phyloP scores from a whole-genome alignment of 2,113 vertebrate genomes.

The Todiramphus chloris region DNA sequence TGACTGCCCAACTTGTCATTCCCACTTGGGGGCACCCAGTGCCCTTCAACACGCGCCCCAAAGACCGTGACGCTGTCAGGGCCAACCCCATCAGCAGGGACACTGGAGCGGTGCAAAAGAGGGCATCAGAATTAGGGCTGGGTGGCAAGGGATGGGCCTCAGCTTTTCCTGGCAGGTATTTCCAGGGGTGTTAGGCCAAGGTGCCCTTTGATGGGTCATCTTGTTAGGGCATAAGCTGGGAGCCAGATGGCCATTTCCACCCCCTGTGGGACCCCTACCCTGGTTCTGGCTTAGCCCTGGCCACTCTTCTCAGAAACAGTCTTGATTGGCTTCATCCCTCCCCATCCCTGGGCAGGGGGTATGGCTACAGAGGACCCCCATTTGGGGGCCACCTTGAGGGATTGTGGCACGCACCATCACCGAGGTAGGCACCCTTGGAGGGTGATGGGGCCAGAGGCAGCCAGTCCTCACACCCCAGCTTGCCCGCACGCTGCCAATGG shows the following conservation, averaged over 20 bases:
- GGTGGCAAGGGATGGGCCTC: not conserved
- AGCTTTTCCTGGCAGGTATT: not conserved
- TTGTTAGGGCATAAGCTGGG: not conserved
- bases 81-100: not conserved
- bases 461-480: not conserved
- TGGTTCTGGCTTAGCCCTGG: not conserved
- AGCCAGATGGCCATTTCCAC: rapidly evolving
- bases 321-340: not conserved
- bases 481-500: rapidly evolving
- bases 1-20: rapidly evolving
- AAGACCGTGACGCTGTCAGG: not conserved
- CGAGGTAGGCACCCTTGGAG: rapidly evolving
- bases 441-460: rapidly evolving
- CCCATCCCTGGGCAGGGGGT: too few relatives aligned
- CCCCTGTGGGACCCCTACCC: rapidly evolving
- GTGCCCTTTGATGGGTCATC: not conserved
- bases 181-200: not conserved
- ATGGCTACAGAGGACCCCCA: not conserved
- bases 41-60: not conserved
- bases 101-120: not conserved
- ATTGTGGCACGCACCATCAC: rapidly evolving
- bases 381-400: rapidly evolving
- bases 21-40: not conserved
- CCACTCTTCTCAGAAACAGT: not conserved
- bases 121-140: not conserved